Base-by-base conservation (phyloP, 2,888 invertebrate genomes). In the Neoascia interrupta region DNA sequence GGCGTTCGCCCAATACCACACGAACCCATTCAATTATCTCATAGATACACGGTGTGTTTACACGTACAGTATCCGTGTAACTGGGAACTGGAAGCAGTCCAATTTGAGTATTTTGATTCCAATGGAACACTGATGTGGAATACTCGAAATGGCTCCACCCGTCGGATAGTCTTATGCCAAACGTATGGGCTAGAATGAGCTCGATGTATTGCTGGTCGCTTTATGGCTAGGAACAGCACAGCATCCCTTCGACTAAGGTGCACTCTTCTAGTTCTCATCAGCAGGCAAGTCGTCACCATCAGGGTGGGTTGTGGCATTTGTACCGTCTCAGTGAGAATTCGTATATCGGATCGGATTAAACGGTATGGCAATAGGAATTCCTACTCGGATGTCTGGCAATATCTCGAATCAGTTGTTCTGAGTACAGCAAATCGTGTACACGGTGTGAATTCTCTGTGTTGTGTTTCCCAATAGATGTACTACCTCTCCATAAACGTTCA, bases 1-100 rank as follows among this genome's bases (percentile, higher is more conserved):
- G 21, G 18, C 28, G 8, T 3, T 36, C 49, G 18, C 41, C 31
- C 53, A 31, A 36, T 16, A 19, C 31, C 41, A 23, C 60, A 16
- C 2, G 8, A 39, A 3, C n/a, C 1, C n/a, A n/a, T n/a, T n/a
- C n/a, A n/a, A n/a, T n/a, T 4, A 36, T 51, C 56, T 61, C 79
- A 73, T 39, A 43, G 66, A 76, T 39, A 66, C 54, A 18, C 45
- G 15, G 8, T 23, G 60, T 66, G 60, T 39, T 66, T 43, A 81
- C 81, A 82, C 81, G 34, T 31, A 85, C 76, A 83, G 66, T 84
- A 60, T 86, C 53, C 54, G 83, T 85, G 86, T 64, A 82, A 3
- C 6, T 23, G 31, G 31, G 11, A 53, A 61, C 73, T 79, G 79
- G 79, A 79, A 79, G 23, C 15, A 26, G 11, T 23, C 13, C 21